These are phyloP conservation scores for Trematocara marginatum DNA, from an alignment of 2,113 vertebrate genomes.

Conservation along the genomic window DNA sequence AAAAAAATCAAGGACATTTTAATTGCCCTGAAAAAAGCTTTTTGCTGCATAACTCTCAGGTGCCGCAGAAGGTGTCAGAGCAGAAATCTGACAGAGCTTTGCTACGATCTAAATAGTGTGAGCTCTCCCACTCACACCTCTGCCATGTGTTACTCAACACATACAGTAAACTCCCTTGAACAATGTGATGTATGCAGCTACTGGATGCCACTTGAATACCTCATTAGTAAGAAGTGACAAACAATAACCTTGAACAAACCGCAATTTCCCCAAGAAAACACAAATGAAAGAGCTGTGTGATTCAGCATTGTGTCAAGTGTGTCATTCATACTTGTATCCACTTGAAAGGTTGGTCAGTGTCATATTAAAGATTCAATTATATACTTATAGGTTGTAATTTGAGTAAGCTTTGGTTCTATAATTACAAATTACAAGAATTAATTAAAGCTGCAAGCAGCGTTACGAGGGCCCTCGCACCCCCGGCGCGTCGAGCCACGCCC, in stretches of 20 bases:
- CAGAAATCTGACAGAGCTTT: neutral
- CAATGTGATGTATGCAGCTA: slow-evolving; percentile 2
- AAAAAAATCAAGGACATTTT: neutral
- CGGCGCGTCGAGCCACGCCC: too few species aligned
- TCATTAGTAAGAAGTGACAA: neutral
- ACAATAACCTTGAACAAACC: neutral
- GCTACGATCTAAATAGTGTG: neutral
- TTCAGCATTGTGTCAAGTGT: neutral
- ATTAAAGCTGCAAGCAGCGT: neutral
- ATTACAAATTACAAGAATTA: neutral
- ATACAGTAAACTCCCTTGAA: neutral
- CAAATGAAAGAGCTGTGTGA: neutral
- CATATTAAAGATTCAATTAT: neutral
- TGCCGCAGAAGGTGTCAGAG: neutral
- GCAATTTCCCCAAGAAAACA: neutral
- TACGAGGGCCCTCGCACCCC: too few species aligned
- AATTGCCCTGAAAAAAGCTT: neutral
- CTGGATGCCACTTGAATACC: neutral
- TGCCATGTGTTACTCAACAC: slow-evolving; percentile 57
- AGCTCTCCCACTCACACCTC: slow-evolving; percentile 57
- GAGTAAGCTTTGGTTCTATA: neutral
- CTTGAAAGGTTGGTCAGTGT: neutral
- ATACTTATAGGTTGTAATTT: neutral
- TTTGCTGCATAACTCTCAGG: neutral
- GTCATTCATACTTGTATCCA: neutral